A percentile compares a stretch with the other conserved stretches of the same genome.
These are phyloP conservation scores for Montipora sp. DNA, from an alignment of 64 coral and sea anemone species.

Conservation along the genomic window DNA sequence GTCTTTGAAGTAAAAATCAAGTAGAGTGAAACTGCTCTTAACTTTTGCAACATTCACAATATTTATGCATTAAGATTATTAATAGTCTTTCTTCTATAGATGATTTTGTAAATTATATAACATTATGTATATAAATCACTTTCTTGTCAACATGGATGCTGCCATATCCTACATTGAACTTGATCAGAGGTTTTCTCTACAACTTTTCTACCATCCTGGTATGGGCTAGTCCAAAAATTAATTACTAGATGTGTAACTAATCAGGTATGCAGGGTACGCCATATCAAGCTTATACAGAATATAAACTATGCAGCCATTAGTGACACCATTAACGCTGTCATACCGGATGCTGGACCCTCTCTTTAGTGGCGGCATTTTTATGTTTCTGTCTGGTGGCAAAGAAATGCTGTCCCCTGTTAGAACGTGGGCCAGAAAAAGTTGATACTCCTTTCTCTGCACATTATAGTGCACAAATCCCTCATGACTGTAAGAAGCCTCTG, in stretches of 20 bases:
- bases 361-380: conserved; percentile 55
- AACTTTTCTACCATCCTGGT: too few species aligned
- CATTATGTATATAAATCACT: too few species aligned
- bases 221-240: not conserved
- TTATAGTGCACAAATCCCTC: not conserved
- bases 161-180: too few species aligned
- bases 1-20: too few species aligned
- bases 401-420: conserved; percentile 59
- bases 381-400: conserved; percentile 23
- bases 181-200: too few species aligned
- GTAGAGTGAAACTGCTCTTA: too few species aligned
- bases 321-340: conserved; percentile 63
- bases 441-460: not conserved
- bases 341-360: conserved; percentile 18
- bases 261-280: conserved; percentile 74
- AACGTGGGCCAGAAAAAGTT: conserved; percentile 74
- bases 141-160: too few species aligned
- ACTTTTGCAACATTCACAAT: too few species aligned
- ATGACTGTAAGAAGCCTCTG: conserved; percentile 60
- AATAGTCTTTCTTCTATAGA: too few species aligned
- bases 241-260: conserved; percentile 26
- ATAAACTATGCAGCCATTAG: conserved; percentile 39
- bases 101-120: too few species aligned
- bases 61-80: too few species aligned
- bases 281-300: conserved; percentile 70